phyloP scores from a whole-genome alignment of 2,797 vertebrate genomes.

The Sebastes elongatus region DNA sequence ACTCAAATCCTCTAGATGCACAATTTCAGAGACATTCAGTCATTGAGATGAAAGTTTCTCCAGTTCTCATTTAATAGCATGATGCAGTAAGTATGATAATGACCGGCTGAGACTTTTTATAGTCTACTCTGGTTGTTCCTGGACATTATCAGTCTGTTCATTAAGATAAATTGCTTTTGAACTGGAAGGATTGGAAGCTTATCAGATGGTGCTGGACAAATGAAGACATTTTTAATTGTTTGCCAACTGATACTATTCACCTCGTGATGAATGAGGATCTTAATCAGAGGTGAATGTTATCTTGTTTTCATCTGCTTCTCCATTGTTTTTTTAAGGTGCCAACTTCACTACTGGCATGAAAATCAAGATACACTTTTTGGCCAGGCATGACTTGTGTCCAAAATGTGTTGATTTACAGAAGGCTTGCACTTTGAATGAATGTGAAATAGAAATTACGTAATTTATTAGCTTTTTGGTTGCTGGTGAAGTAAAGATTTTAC shows the following conservation, averaged over 20 bases:
- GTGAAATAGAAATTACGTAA: slow-evolving; percentile 70
- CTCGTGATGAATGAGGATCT: slow-evolving; percentile 13
- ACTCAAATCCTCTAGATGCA: background rate
- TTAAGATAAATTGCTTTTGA: slow-evolving; percentile 17
- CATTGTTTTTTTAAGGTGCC: slow-evolving; percentile 53
- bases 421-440: slow-evolving; percentile 75
- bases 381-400: slow-evolving; percentile 13
- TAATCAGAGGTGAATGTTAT: slow-evolving; percentile 16
- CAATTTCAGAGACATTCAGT: background rate
- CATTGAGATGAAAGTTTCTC: background rate
- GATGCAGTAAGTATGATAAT: slow-evolving; percentile 36
- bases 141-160: slow-evolving; percentile 14
- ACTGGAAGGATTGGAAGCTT: slow-evolving; percentile 15
- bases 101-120: slow-evolving; percentile 13
- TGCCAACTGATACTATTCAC: slow-evolving; percentile 53
- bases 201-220: slow-evolving; percentile 35
- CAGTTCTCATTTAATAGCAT: slow-evolving; percentile 7
- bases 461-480: slow-evolving; percentile 82
- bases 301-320: slow-evolving; percentile 19
- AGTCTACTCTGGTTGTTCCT: background rate
- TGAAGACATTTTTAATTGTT: slow-evolving; percentile 44
- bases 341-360: slow-evolving; percentile 49
- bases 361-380: slow-evolving; percentile 13
- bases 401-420: slow-evolving; percentile 52
- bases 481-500: slow-evolving; percentile 83